These are phyloP conservation scores for Archaeoteleia sp. DNA, from an alignment of 2,888 invertebrate species.

Conservation along the genomic window DNA sequence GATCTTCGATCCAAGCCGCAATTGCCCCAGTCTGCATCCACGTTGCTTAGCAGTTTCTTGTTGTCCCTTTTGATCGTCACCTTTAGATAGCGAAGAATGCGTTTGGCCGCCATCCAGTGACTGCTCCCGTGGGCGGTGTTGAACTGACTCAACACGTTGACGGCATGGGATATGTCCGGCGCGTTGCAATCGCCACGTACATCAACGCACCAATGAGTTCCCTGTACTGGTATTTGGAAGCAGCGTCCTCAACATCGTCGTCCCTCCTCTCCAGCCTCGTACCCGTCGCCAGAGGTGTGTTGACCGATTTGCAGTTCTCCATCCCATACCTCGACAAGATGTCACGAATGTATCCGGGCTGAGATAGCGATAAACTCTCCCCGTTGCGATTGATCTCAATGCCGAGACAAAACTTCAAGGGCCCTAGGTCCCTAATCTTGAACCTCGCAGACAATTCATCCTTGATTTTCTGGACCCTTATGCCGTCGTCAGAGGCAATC, in stretches of 20 bases:
- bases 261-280: neutral
- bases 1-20: constrained; percentile 4
- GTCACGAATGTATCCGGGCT: constrained; percentile 56
- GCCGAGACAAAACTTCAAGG: constrained; percentile 53
- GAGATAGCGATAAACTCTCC: constrained; percentile 30
- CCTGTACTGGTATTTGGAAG: constrained; percentile 30
- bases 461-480: constrained; percentile 41
- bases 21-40: constrained; percentile 19
- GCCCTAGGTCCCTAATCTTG: constrained; percentile 54
- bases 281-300: constrained; percentile 51
- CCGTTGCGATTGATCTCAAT: constrained; percentile 51
- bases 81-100: constrained; percentile 26
- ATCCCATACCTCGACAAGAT: constrained; percentile 58
- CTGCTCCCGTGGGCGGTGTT: constrained; percentile 4
- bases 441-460: constrained; percentile 36
- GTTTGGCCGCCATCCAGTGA: constrained; percentile 40
- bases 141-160: constrained; percentile 46
- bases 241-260: neutral
- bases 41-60: too few relatives aligned
- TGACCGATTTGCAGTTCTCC: constrained; percentile 57
- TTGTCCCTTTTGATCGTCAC: constrained; percentile 2
- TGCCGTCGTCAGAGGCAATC: too few relatives aligned
- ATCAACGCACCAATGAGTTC: constrained; percentile 39
- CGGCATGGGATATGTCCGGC: constrained; percentile 49
- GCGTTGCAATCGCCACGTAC: constrained; percentile 39